Evolutionary conservation across 2,113 vertebrate species (phyloP).

Genomic region (Amphilophus citrinellus): DNA sequence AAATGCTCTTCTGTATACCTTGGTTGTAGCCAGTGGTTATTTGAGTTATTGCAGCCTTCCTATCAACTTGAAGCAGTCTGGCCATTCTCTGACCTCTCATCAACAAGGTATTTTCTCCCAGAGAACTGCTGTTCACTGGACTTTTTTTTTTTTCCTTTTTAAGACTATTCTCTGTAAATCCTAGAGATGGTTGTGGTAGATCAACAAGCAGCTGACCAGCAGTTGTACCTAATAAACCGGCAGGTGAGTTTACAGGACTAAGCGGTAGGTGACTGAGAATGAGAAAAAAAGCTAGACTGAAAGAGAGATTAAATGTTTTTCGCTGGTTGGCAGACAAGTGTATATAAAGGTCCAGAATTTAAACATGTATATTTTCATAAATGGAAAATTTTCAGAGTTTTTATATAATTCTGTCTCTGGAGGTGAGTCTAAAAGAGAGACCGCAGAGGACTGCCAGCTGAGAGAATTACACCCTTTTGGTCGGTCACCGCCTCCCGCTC

Average conservation of each 20-base stretch:
- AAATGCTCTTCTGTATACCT: not conserved
- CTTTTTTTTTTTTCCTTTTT: not conserved
- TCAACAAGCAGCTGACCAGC: not conserved
- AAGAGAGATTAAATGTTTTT: not conserved
- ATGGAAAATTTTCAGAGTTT: not conserved
- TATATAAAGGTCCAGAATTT: not conserved
- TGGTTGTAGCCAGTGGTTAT: not conserved
- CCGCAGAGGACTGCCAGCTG: not conserved
- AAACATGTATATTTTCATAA: not conserved
- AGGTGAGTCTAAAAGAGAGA: not conserved
- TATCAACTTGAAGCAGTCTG: not conserved
- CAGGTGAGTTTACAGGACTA: not conserved
- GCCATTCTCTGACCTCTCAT: not conserved
- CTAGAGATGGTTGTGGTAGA: not conserved
- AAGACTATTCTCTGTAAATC: not conserved
- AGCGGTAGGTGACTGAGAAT: not conserved
- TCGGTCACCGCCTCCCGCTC: not conserved
- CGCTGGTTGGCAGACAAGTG: not conserved
- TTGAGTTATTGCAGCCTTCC: fast-evolving
- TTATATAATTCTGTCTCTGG: not conserved
- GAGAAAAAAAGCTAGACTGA: not conserved
- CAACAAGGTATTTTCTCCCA: not conserved
- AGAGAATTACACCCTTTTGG: not conserved
- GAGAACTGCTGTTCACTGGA: not conserved
- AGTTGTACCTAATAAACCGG: not conserved